A percentile compares a stretch with the other conserved stretches of the same genome.
Conservation (phyloP, 2,113 vertebrate genomes). For the Nycticorax nycticorax region DNA sequence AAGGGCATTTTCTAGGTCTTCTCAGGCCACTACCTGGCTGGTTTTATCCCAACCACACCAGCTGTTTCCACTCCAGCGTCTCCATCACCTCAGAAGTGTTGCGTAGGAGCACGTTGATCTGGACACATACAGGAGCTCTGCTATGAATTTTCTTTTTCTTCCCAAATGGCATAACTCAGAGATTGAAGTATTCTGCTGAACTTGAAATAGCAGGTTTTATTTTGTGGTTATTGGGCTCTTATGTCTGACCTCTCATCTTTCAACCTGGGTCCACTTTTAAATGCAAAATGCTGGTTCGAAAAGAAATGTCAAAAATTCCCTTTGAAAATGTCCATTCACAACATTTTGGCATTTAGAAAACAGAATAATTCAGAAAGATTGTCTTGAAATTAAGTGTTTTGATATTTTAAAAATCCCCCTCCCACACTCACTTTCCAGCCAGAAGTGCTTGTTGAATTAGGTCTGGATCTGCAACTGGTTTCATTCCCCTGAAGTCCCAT, state of each 20-base stretch:
- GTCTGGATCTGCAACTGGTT: neutral
- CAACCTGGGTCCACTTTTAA: constrained; percentile 5
- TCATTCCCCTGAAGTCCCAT: neutral
- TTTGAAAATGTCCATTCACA: constrained; percentile 20
- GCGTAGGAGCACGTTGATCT: rapidly evolving
- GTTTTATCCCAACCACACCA: neutral
- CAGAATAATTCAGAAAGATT: neutral
- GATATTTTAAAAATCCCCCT: constrained; percentile 2
- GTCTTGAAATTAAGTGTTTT: constrained; percentile 3
- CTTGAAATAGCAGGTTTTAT: neutral
- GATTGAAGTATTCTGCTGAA: neutral
- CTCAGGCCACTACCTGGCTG: neutral
- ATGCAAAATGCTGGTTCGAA: neutral
- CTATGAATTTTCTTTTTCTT: neutral
- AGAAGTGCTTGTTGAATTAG: neutral
- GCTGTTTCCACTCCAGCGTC: neutral
- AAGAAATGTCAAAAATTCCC: constrained; percentile 38
- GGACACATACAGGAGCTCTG: neutral
- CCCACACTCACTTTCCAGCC: neutral
- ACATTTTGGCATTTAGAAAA: constrained; percentile 26
- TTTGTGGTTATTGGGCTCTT: neutral
- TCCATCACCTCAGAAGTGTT: neutral
- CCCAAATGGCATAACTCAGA: neutral
- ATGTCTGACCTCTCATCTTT: constrained; percentile 8
- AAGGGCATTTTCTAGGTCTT: neutral